Evolutionary conservation across 2,888 invertebrate species (phyloP).

Genomic region (Malacosoma neustria): DNA sequence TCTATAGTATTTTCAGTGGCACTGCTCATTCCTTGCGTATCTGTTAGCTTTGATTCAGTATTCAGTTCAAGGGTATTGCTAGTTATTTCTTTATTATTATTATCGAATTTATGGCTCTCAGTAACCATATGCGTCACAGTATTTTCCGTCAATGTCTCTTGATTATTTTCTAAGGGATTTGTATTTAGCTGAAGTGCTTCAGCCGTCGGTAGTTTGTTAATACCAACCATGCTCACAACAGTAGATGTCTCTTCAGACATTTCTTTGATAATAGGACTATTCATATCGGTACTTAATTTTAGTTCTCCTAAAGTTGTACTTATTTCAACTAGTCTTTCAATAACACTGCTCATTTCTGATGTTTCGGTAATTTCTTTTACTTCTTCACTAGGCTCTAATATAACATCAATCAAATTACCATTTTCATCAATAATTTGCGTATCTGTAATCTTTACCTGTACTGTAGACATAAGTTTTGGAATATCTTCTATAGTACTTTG

Average conservation of each 20-base stretch:
- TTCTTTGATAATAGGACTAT: not conserved
- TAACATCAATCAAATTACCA: not conserved
- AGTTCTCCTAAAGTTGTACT: not conserved
- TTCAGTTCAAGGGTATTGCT: too few species aligned
- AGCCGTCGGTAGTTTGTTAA: slow-evolving; percentile 36
- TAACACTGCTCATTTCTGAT: not conserved
- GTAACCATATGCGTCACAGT: slow-evolving; percentile 6
- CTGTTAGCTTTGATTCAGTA: too few species aligned
- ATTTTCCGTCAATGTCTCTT: slow-evolving; percentile 21
- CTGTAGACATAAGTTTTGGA: not conserved
- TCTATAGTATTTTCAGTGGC: too few species aligned
- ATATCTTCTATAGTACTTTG: too few species aligned
- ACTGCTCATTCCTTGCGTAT: too few species aligned
- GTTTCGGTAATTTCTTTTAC: not conserved
- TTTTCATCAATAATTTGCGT: not conserved
- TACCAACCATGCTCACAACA: slow-evolving; percentile 8
- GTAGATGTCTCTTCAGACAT: not conserved
- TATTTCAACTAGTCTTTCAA: not conserved
- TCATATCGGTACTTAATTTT: not conserved
- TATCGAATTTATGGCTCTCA: too few species aligned
- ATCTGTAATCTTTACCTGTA: not conserved
- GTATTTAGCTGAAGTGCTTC: slow-evolving; percentile 45
- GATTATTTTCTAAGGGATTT: slow-evolving; percentile 28
- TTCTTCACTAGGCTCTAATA: not conserved
- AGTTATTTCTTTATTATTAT: too few species aligned